A percentile compares a stretch with the other conserved stretches of the same genome.
Evolutionary conservation across 35 echinoderm and acorn worm species (phyloP).

Genomic region (Apostichopus californicus): DNA sequence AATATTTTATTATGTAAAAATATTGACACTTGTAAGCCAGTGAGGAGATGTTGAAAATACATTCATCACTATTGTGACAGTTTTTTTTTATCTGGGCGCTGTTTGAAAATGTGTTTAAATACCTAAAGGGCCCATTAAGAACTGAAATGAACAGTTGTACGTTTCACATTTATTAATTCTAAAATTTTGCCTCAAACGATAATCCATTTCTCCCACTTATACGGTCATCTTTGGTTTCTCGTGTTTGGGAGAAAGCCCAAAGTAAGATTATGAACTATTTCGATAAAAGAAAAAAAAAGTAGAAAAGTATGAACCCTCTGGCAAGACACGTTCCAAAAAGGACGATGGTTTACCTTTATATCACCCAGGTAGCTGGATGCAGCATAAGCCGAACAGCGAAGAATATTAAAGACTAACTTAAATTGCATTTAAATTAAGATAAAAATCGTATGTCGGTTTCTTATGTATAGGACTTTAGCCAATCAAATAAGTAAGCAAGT

Average conservation of each 20-base stretch:
- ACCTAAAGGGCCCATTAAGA: conserved; percentile 13
- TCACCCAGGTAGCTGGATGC: neutral
- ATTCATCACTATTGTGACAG: neutral
- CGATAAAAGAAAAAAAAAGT: conserved; percentile 6
- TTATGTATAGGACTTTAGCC: conserved; percentile 1
- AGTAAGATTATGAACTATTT: conserved; percentile 48
- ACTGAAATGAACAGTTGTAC: conserved; percentile 3
- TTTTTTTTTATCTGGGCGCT: neutral
- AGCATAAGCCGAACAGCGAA: neutral
- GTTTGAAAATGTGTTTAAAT: conserved; percentile 8
- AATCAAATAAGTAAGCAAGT: conserved; percentile 11
- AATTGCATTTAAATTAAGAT: conserved; percentile 42
- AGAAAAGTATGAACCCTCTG: conserved; percentile 20
- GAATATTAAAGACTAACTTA: conserved; percentile 22
- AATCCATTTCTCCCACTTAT: conserved; percentile 47
- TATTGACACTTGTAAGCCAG: conserved; percentile 2
- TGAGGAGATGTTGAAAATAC: neutral
- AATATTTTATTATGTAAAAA: neutral
- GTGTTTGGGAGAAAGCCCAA: neutral
- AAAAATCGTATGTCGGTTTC: conserved; percentile 12
- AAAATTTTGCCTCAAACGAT: conserved; percentile 43
- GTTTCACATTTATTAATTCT: conserved; percentile 32
- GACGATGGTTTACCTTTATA: conserved; percentile 19
- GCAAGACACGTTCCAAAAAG: conserved; percentile 36
- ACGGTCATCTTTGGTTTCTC: conserved; percentile 45